These are phyloP conservation scores for Meteorus cinctellus DNA, from an alignment of 2,888 invertebrate genomes.

Conservation along the genomic window DNA sequence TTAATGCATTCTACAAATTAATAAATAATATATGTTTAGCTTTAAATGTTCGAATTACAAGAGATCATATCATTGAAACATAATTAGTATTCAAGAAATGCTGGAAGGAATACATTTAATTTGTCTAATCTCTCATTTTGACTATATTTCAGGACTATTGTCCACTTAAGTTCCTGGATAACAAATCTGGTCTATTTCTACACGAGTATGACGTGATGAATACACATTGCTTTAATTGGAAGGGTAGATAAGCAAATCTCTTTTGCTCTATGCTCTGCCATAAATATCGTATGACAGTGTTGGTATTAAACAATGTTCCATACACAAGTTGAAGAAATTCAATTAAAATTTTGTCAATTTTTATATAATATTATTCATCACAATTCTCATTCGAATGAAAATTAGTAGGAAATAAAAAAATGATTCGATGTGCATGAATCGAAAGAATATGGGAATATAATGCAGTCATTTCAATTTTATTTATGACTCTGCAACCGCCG, in stretches of 20 bases:
- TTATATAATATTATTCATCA: too few species aligned
- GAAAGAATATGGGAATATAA: not conserved
- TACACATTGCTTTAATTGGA: not conserved
- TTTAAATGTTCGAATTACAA: not conserved
- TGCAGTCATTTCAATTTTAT: not conserved
- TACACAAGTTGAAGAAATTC: too few species aligned
- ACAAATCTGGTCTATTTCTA: conserved; percentile 10
- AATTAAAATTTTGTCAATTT: too few species aligned
- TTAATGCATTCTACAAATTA: too few species aligned
- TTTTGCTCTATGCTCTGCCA: not conserved
- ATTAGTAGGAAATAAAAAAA: too few species aligned
- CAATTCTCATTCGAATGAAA: too few species aligned
- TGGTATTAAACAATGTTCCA: too few species aligned
- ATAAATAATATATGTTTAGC: too few species aligned
- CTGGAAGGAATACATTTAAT: not conserved
- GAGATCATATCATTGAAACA: not conserved
- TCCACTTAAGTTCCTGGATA: not conserved
- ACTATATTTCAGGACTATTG: not conserved
- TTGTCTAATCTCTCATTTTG: not conserved
- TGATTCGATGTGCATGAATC: not conserved
- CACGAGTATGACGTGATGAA: not conserved
- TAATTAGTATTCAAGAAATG: not conserved
- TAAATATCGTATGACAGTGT: not conserved
- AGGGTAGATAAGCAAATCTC: not conserved
- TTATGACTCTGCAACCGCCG: conserved; percentile 4